Conservation (phyloP, 64 coral and sea anemone genomes). For the Porites lutea region DNA sequence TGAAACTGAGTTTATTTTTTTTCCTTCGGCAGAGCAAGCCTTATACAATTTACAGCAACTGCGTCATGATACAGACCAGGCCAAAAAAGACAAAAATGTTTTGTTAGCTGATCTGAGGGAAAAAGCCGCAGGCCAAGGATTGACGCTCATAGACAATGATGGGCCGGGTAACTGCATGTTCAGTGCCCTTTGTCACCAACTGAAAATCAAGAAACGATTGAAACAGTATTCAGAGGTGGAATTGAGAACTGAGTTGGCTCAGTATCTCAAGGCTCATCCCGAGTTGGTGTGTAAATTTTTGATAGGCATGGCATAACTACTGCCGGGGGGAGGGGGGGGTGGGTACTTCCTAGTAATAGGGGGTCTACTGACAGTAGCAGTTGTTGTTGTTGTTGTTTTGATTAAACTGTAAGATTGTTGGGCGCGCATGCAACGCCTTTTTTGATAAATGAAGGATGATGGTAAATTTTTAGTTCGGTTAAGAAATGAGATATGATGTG, state of each 20-base stretch:
- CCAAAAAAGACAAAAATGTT: not conserved
- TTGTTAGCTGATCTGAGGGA: not conserved
- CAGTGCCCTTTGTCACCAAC: not conserved
- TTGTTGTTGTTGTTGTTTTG: too few relatives aligned
- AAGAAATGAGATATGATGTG: too few relatives aligned
- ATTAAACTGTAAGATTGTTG: too few relatives aligned
- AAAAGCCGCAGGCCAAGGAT: not conserved
- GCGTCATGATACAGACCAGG: not conserved
- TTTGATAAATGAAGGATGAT: too few relatives aligned
- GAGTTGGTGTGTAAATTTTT: not conserved
- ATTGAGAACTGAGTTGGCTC: not conserved
- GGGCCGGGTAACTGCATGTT: constrained; percentile 33
- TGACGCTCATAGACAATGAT: not conserved
- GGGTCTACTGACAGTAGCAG: too few relatives aligned
- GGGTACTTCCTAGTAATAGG: too few relatives aligned
- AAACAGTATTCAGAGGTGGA: not conserved
- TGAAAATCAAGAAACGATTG: not conserved
- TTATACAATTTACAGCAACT: not conserved
- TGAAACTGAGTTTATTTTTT: not conserved
- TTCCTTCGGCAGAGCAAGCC: not conserved
- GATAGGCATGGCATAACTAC: too few relatives aligned
- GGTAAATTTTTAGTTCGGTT: too few relatives aligned
- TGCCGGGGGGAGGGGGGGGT: too few relatives aligned
- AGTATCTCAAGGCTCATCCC: not conserved
- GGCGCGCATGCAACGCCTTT: too few relatives aligned